Evolutionary conservation across 2,113 vertebrate species (phyloP), one percentile per base, ranked within the genome.

Genomic region (Thamnophis sirtalis): DNA sequence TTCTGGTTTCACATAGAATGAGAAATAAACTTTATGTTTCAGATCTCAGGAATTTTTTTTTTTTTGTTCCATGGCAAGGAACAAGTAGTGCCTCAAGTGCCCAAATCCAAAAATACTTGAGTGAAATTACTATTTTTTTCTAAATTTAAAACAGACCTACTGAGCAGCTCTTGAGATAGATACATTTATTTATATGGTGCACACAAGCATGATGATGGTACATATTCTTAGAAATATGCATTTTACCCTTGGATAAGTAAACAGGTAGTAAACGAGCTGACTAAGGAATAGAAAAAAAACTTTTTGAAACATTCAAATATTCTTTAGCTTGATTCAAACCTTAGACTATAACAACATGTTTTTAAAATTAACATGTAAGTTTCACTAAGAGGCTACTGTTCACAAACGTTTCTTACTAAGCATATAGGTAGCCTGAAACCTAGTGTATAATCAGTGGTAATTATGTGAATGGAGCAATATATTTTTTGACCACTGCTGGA

Each of bases 1-100:
- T 49, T 89, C 97, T 95, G 89, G 43, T 92, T 95, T 96, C 92
- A 91, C 92, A 90, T 11, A 9, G 92, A 95, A 95, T 93, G 96
- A 96, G 95, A 95, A 96, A 95, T 87, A 92, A 96, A 94, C 96
- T 95, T 93, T 96, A 97, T 96, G 97, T 96, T 95, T 96, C 95
- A 95, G 95, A 97, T 97, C 97, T 98, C 97, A 97, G 97, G 98
- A 97, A 95, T 95, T 96, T 93, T 95, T 92, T 96, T 96, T 43
- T 43, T 43, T 43, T 96, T 89, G 95, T 94, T 95, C 92, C 91
- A 93, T 95, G 94, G 92, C 91, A 80, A 90, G 93, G 92, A 92
- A 94, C 22, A 6, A 94, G 92, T 93, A 90, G 94, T 97, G 96
- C 96, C 97, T 97, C 96, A 93, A 96, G 89, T 93, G 92, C 93